Base-by-base conservation (phyloP, 2,888 invertebrate species). In the Leucania comma region DNA sequence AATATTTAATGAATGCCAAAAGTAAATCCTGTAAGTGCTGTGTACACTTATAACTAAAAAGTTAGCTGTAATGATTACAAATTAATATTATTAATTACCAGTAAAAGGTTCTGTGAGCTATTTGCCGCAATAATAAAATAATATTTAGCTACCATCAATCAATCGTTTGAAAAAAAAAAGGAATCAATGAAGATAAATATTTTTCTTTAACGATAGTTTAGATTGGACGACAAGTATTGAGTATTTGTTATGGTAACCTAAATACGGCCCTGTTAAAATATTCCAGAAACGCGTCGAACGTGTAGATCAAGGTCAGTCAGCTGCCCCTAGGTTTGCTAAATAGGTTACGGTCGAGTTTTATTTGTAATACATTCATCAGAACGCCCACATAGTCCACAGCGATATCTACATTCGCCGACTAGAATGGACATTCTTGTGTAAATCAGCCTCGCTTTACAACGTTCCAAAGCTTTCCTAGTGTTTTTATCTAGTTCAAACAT, bases 221-320 rank as follows among this genome's bases (percentile, higher is more conserved):
- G 29, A 54, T 60, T 60, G 32, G 57, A 57, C 24, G 42, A 68
- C 56, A 54, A 38, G 26, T 58, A 79, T 65, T 48, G 61, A 67
- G 68, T 63, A 58, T 82, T 75, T 70, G 68, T 68, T 80, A 66
- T 67, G 58, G 60, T 71, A 81, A 84, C 74, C 70, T 73, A 57
- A 53, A 73, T 73, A 60, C 59, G 26, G 58, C 42, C 12, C 67
- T 56, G 14, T 50, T 72, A 64, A 73, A 63, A 75, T 68, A 80
- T 74, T 80, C 73, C 75, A 79, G 76, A 60, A 80, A 81, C 72
- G 59, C 61, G 66, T 71, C 68, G 66, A 77, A 72, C 78, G 81
- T 82, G 65, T 87, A 71, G 82, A 83, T 84, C 84, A 87, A 85
- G 87, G 87, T 78, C 77, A 70, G 67, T 68, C 64, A 75, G 58